Evolutionary conservation across 2,797 vertebrate species (phyloP).

Genomic region (Labroides dimidiatus): DNA sequence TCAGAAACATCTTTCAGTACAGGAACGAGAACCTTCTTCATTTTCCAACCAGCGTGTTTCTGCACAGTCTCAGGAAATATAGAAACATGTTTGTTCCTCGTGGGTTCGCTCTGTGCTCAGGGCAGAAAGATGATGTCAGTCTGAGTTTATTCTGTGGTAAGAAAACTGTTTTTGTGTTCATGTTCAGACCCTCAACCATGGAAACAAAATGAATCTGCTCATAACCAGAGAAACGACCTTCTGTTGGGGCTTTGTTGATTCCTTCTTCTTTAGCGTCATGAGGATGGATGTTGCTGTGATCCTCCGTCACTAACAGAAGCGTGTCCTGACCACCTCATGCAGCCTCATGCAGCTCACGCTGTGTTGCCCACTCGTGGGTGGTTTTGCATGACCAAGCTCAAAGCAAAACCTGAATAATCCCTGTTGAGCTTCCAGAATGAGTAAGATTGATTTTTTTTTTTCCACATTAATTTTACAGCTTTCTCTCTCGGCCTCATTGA

Average conservation of each 20-base stretch:
- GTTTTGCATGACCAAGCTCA: conserved; percentile 60
- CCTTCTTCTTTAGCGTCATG: not conserved
- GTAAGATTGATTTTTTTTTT: conserved; percentile 49
- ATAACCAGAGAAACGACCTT: rapidly evolving
- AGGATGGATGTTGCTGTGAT: not conserved
- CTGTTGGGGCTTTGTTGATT: not conserved
- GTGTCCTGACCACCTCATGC: conserved; percentile 13
- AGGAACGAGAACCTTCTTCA: too few relatives aligned
- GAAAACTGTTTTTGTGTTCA: too few relatives aligned
- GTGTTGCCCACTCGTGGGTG: conserved; percentile 44
- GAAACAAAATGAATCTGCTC: not conserved
- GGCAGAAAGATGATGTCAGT: too few relatives aligned
- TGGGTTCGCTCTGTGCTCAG: too few relatives aligned
- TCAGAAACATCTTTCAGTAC: too few relatives aligned
- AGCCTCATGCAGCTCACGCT: conserved; percentile 36
- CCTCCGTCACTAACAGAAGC: conserved; percentile 26
- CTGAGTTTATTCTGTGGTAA: too few relatives aligned
- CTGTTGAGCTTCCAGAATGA: conserved; percentile 40
- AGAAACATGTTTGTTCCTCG: too few relatives aligned
- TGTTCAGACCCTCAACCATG: not conserved
- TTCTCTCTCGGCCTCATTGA: conserved; percentile 24
- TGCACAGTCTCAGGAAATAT: too few relatives aligned
- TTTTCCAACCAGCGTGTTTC: too few relatives aligned
- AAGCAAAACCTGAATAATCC: conserved; percentile 62
- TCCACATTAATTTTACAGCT: conserved; percentile 51